phyloP scores from a whole-genome alignment of 2,888 invertebrate species.

The Beris chalybata region DNA sequence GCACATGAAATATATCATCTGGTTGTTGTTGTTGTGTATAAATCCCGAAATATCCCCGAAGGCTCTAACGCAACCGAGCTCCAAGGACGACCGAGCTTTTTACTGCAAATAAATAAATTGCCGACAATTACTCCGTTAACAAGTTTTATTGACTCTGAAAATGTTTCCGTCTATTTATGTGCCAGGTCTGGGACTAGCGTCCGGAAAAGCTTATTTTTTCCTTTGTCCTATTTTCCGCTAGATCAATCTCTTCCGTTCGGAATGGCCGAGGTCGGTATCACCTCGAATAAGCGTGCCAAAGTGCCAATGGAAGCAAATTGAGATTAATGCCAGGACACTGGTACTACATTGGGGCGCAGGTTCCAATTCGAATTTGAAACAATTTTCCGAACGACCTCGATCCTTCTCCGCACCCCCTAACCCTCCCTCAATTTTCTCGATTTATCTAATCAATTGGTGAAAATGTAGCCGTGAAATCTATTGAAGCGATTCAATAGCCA shows the following conservation, averaged over 20 bases:
- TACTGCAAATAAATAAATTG: slow-evolving; percentile 55
- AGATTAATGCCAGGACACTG: slow-evolving; percentile 37
- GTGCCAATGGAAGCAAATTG: slow-evolving; percentile 31
- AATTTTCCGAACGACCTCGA: slow-evolving; percentile 3
- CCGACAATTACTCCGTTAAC: slow-evolving; percentile 57
- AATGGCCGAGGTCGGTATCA: not conserved
- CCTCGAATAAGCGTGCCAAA: slow-evolving; percentile 22
- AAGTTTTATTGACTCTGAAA: slow-evolving; percentile 58
- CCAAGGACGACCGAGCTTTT: slow-evolving; percentile 24
- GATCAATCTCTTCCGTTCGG: slow-evolving; percentile 38
- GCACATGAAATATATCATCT: no score
- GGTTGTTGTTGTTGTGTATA: no score
- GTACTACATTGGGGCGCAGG: slow-evolving; percentile 15
- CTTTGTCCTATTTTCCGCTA: slow-evolving; percentile 39
- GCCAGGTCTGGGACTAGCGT: slow-evolving; percentile 3
- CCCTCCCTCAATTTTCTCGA: not conserved
- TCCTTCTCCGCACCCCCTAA: not conserved
- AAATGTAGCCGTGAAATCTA: slow-evolving; percentile 19
- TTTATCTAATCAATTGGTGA: slow-evolving; percentile 18
- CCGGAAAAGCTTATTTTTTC: slow-evolving; percentile 29
- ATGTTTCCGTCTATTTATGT: slow-evolving; percentile 30
- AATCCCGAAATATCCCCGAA: no score
- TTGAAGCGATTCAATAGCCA: slow-evolving; percentile 20
- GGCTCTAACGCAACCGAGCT: not conserved
- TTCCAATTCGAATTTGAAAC: slow-evolving; percentile 10